Evolutionary conservation across 37 sponge, comb jelly and placozoan genomes (phyloP).

Genomic region (Halichondria panicea): DNA sequence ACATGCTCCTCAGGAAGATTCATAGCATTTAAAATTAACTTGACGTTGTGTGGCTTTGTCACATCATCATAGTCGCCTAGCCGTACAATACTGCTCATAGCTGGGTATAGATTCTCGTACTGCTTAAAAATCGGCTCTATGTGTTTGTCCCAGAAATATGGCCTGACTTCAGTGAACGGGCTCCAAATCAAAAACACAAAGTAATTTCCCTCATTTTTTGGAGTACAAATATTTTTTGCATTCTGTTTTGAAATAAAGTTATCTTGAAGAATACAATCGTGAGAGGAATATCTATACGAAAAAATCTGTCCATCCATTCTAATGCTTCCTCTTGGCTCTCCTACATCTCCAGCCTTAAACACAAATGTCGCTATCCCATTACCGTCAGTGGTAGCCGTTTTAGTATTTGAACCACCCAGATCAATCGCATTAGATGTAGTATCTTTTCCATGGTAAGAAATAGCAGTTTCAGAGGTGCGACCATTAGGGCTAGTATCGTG

Average conservation of each 20-base stretch:
- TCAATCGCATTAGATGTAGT: too few relatives aligned
- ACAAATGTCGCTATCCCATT: conserved; percentile 7
- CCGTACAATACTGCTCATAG: conserved; percentile 55
- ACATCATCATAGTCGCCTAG: conserved; percentile 45
- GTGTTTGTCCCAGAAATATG: conserved; percentile 33
- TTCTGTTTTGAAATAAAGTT: not conserved
- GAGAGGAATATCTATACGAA: conserved; percentile 6
- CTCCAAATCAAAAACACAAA: conserved; percentile 1
- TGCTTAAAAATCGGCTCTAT: conserved; percentile 54
- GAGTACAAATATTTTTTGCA: not conserved
- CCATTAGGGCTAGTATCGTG: not conserved
- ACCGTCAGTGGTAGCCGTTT: too few relatives aligned
- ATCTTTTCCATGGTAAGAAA: too few relatives aligned
- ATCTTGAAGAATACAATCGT: not conserved
- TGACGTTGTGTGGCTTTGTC: conserved; percentile 5
- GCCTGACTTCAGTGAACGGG: not conserved
- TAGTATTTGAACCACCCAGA: too few relatives aligned
- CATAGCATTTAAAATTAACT: conserved; percentile 21
- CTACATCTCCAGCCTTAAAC: not conserved
- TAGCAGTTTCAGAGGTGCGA: not conserved
- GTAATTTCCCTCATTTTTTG: not conserved
- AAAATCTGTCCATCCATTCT: conserved; percentile 62
- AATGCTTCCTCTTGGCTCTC: not conserved
- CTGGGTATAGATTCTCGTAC: conserved; percentile 23
- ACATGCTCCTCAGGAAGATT: conserved; percentile 26